Evolutionary conservation across 2,113 vertebrate genomes (phyloP).

Genomic region (Onychostoma macrolepis): DNA sequence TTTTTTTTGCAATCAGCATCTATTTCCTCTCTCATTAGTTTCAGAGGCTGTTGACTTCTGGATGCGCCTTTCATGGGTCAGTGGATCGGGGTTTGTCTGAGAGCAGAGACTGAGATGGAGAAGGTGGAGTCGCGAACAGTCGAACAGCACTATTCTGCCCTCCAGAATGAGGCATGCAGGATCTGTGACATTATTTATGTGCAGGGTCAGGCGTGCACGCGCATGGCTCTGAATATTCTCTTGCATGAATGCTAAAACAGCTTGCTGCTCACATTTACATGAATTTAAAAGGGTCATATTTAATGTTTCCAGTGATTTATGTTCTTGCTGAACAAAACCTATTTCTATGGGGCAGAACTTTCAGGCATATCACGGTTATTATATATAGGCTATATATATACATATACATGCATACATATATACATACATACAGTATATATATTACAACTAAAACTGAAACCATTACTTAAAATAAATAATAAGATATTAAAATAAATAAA

Average conservation of each 20-base stretch:
- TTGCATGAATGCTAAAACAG: slow-evolving; percentile 26
- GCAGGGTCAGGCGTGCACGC: slow-evolving; percentile 8
- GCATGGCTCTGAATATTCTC: slow-evolving; percentile 29
- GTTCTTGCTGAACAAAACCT: slow-evolving; percentile 18
- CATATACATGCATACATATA: no score
- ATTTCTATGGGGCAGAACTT: neutral
- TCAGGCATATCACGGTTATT: neutral
- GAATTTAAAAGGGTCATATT: slow-evolving; percentile 11
- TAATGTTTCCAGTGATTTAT: slow-evolving; percentile 1
- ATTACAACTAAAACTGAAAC: no score
- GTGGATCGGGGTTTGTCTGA: slow-evolving; percentile 29
- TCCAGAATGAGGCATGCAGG: neutral
- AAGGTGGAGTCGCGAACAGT: neutral
- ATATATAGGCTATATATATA: no score
- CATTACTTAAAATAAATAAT: no score
- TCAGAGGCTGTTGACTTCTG: slow-evolving; percentile 51
- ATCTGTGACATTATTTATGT: slow-evolving; percentile 31
- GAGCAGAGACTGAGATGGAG: slow-evolving; percentile 26
- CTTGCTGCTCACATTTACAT: neutral
- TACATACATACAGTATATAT: no score
- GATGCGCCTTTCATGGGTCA: slow-evolving; percentile 64
- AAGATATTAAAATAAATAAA: no score
- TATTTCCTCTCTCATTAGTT: slow-evolving; percentile 53
- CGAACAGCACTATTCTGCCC: slow-evolving; percentile 5
- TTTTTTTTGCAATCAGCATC: slow-evolving; percentile 41